Percentiles rank a stretch among this genome's conserved stretches.
Conservation (phyloP, 2,113 vertebrate species). For the Ictalurus furcatus region DNA sequence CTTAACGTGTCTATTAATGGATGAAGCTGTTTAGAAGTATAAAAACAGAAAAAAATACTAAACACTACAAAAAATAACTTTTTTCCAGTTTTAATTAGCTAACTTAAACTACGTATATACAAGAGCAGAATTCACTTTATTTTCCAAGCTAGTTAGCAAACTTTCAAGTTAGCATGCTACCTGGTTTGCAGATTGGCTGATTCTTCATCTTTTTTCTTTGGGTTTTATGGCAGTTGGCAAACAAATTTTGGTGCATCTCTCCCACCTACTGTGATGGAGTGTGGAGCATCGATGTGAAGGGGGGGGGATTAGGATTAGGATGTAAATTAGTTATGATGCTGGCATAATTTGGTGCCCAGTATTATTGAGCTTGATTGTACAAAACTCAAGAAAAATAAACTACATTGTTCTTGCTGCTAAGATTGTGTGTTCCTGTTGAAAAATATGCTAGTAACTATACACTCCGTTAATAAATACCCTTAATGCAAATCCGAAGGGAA, state of each 20-base stretch:
- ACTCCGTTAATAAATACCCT: background rate
- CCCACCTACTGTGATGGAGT: too few species aligned
- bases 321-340: background rate
- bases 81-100: background rate
- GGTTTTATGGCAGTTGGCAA: too few species aligned
- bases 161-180: background rate
- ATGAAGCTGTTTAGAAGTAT: too few species aligned
- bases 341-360: background rate
- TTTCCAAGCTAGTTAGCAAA: background rate
- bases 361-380: background rate
- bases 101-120: too few species aligned
- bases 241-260: too few species aligned
- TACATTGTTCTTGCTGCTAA: slow-evolving; percentile 2
- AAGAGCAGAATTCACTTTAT: background rate
- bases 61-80: too few species aligned
- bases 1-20: background rate
- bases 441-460: background rate
- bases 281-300: too few species aligned
- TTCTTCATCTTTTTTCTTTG: too few species aligned
- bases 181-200: background rate
- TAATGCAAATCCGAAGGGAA: background rate
- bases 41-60: background rate
- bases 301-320: background rate
- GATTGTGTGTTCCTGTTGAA: background rate
- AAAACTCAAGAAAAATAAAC: background rate